These are phyloP conservation scores for Bombylius discolor DNA, from an alignment of 2,888 invertebrate genomes.

Conservation along the genomic window DNA sequence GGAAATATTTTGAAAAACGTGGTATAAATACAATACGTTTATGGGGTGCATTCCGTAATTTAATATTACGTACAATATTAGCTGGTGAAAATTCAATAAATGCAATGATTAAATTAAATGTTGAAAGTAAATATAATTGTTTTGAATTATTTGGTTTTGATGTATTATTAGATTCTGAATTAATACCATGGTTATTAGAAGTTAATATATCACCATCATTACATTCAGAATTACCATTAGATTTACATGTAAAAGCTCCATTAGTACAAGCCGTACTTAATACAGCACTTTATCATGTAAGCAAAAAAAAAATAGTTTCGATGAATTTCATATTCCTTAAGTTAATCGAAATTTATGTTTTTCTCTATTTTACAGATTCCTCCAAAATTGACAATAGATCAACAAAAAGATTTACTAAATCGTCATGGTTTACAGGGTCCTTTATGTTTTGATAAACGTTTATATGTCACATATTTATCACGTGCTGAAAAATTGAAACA, in stretches of 20 bases:
- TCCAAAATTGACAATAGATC: constrained; percentile 31
- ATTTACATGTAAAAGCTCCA: constrained; percentile 87
- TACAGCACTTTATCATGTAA: constrained; percentile 81
- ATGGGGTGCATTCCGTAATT: constrained; percentile 75
- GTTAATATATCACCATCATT: constrained; percentile 86
- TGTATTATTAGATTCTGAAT: constrained; percentile 76
- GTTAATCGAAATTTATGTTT: not conserved
- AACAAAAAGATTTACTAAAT: constrained; percentile 28
- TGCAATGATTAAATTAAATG: constrained; percentile 57
- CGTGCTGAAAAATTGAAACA: constrained; percentile 52
- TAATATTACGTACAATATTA: constrained; percentile 88
- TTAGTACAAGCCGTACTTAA: constrained; percentile 82
- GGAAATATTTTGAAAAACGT: constrained; percentile 44
- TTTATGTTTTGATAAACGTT: constrained; percentile 51
- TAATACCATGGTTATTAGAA: constrained; percentile 93
- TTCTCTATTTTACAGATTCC: constrained; percentile 23
- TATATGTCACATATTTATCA: constrained; percentile 55
- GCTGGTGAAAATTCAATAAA: constrained; percentile 70
- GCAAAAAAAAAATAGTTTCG: constrained; percentile 22
- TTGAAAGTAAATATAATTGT: constrained; percentile 70
- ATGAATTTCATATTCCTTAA: no score
- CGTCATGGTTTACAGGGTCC: constrained; percentile 38
- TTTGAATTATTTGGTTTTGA: constrained; percentile 95
- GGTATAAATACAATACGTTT: constrained; percentile 64
- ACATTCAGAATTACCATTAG: constrained; percentile 76